Percentiles rank a stretch among this genome's conserved stretches.
phyloP scores from a whole-genome alignment of 2,888 invertebrate genomes.

The Dolichopus griseipennis region DNA sequence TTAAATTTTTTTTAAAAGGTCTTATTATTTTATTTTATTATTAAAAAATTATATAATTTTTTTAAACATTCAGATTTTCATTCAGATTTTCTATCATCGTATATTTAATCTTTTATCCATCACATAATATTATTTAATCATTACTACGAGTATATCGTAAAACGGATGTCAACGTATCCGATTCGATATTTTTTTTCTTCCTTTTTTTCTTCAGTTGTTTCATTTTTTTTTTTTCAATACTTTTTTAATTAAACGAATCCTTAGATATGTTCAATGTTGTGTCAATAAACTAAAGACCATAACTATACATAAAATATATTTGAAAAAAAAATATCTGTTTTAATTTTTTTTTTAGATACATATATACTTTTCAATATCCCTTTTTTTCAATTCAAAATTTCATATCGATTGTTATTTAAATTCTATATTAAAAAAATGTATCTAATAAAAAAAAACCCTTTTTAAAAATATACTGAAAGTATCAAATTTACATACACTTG shows the following conservation, averaged over 20 bases:
- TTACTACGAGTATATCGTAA: background rate
- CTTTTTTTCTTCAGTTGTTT: background rate
- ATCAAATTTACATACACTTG: background rate
- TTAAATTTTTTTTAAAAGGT: no score
- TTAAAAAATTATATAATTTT: no score
- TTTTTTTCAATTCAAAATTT: background rate
- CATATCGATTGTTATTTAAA: background rate
- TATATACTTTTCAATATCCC: background rate
- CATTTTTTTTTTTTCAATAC: background rate
- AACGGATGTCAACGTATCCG: conserved; percentile 6
- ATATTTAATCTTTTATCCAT: background rate
- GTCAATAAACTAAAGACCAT: background rate
- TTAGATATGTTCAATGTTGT: conserved; percentile 3
- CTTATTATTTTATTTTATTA: no score
- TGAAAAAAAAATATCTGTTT: background rate
- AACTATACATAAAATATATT: background rate
- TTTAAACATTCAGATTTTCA: background rate
- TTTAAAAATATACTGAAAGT: background rate
- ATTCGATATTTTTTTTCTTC: background rate
- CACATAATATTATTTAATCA: background rate
- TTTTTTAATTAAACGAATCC: background rate
- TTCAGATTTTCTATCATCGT: background rate
- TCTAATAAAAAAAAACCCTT: background rate
- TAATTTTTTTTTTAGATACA: background rate
- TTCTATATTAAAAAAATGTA: background rate